A percentile compares a stretch with the other conserved stretches of the same genome.
phyloP scores from a whole-genome alignment of 2,113 vertebrate species.

The human region DNA sequence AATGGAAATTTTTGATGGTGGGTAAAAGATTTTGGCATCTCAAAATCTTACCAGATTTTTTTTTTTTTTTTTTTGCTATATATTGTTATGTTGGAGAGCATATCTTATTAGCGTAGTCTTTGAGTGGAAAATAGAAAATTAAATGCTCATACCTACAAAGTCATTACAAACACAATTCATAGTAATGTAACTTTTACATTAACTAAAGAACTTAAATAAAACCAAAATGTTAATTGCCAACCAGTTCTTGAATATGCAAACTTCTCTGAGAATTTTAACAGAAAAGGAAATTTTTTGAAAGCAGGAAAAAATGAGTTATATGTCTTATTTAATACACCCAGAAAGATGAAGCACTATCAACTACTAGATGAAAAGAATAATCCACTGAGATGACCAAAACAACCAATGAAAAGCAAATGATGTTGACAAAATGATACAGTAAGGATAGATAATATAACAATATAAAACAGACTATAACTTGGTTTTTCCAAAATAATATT shows the following conservation, averaged over 20 bases:
- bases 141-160: background rate
- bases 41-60: background rate
- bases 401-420: background rate
- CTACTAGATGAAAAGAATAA: background rate
- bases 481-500: background rate
- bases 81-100: background rate
- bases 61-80: background rate
- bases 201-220: slow-evolving; percentile 19
- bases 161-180: background rate
- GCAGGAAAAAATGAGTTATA: background rate
- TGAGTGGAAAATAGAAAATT: background rate
- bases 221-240: background rate
- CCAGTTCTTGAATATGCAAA: background rate
- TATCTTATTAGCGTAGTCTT: background rate
- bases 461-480: background rate
- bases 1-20: background rate
- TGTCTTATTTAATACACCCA: background rate
- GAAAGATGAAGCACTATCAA: background rate
- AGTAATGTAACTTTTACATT: background rate
- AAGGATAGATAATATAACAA: background rate
- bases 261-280: background rate
- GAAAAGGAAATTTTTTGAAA: background rate
- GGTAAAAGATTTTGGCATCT: background rate
- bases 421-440: background rate
- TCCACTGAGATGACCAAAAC: background rate